Evolutionary conservation across 2,888 invertebrate genomes (phyloP).

Genomic region (Tanytarsus gracilentus): DNA sequence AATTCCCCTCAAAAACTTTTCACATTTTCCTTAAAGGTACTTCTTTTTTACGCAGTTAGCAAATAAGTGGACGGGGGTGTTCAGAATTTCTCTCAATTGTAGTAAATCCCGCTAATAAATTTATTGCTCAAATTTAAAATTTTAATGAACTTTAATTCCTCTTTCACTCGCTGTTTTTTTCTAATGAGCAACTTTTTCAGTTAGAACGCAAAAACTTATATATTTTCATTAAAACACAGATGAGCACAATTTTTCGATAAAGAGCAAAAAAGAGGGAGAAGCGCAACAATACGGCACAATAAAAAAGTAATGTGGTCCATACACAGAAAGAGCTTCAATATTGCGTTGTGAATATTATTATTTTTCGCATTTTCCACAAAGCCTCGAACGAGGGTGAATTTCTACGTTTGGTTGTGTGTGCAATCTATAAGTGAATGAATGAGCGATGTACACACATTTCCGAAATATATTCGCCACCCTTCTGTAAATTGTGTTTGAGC

Average conservation of each 20-base stretch:
- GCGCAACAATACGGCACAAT: slow-evolving; percentile 7
- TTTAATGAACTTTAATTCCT: too few species aligned
- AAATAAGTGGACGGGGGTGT: too few species aligned
- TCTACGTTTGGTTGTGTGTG: not conserved
- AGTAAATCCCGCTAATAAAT: too few species aligned
- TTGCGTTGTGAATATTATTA: slow-evolving; percentile 24
- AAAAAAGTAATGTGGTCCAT: slow-evolving; percentile 17
- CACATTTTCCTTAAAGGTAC: too few species aligned
- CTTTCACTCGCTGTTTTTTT: too few species aligned
- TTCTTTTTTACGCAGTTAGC: too few species aligned
- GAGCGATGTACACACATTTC: not conserved
- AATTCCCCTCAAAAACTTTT: too few species aligned
- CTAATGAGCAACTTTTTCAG: too few species aligned
- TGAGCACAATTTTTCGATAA: not conserved
- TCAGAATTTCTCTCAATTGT: too few species aligned
- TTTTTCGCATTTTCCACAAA: not conserved
- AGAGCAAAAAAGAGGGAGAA: not conserved
- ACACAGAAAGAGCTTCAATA: slow-evolving; percentile 10
- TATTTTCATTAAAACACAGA: too few species aligned
- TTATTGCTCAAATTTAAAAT: too few species aligned
- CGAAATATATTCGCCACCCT: not conserved
- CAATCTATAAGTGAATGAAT: not conserved
- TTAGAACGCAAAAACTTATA: too few species aligned
- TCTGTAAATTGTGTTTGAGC: not conserved
- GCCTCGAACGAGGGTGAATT: slow-evolving; percentile 24